Evolutionary conservation across 2,797 vertebrate species (phyloP), one percentile per base, ranked within the genome.

Genomic region (Anabas testudineus): DNA sequence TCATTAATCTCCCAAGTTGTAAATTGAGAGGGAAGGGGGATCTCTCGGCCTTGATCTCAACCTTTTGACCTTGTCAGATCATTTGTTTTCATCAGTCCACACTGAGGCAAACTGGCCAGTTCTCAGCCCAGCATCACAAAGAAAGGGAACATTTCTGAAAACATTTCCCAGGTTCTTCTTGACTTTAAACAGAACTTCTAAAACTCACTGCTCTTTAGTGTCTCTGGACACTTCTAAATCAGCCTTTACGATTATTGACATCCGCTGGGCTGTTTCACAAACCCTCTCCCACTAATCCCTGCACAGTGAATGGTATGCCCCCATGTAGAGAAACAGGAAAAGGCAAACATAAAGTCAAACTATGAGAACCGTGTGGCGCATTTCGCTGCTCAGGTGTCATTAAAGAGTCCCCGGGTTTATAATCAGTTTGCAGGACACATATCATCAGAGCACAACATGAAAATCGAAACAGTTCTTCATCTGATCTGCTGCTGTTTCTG

Each of bases 1-100:
- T 89, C 91, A 94, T 94, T 93, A 92, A 94, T 94, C 94, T 93
- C 81, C 76, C 63, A 26, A 24, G 79, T 67, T 91, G 82, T 86
- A 92, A 93, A 92, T 71, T 78, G 91, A 92, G 91, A 88, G 82
- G 88, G 84, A 88, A 21, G 63, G 78, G 68, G 70, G 36, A 81
- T 88, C 78, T 76, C 76, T 74, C 76, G 84, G 86, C 92, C 93
- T 93, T 94, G 91, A 94, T 93, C 92, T 93, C 85, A 56, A 91
- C 91, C 93, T 81, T 78, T 68, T 89, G 93, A 94, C 93, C 93
- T 59, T 60, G 76, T 83, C 80, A 67, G 80, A 87, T 91, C 92
- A 93, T 94, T 94, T 92, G 88, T 94, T 94, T 94, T 93, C 93
- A 93, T 95, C 93, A 94, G 92, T 74, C 74, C 66, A 66, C 80